A percentile compares a stretch with the other conserved stretches of the same genome.
Evolutionary conservation across 2,113 vertebrate species (phyloP).

Genomic region (Corydoras sp.): DNA sequence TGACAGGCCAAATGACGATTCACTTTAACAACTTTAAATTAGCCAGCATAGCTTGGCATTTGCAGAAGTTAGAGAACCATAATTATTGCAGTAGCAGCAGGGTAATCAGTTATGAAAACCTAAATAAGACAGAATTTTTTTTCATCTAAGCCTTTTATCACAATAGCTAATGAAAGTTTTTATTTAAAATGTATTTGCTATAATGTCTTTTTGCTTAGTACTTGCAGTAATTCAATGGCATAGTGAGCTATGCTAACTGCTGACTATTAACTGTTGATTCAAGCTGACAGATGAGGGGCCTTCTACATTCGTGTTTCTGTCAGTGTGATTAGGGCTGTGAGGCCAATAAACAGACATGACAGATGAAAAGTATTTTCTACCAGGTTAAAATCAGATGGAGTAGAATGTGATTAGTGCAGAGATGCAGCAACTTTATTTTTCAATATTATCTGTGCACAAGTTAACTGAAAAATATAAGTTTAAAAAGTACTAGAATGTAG

Average conservation of each 20-base stretch:
- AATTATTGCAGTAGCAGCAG: neutral
- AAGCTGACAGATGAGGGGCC: conserved; percentile 7
- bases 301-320: conserved; percentile 5
- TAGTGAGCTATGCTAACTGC: conserved; percentile 25
- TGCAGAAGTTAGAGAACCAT: neutral
- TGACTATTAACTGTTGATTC: conserved; percentile 24
- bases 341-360: conserved; percentile 4
- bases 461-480: no score
- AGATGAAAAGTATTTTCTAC: neutral
- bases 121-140: conserved; percentile 3
- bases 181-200: conserved; percentile 4
- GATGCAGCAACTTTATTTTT: no score
- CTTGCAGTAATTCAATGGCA: conserved; percentile 3
- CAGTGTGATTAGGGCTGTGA: neutral
- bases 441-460: no score
- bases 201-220: conserved; percentile 3
- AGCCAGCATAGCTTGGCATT: neutral
- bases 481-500: no score
- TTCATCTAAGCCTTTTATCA: neutral
- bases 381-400: neutral
- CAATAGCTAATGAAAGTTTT: neutral
- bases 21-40: conserved; percentile 15
- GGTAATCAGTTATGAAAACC: neutral
- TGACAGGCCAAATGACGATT: conserved; percentile 6
- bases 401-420: neutral